Base-by-base conservation (phyloP, 2,797 vertebrate species). In the Salarias fasciatus region DNA sequence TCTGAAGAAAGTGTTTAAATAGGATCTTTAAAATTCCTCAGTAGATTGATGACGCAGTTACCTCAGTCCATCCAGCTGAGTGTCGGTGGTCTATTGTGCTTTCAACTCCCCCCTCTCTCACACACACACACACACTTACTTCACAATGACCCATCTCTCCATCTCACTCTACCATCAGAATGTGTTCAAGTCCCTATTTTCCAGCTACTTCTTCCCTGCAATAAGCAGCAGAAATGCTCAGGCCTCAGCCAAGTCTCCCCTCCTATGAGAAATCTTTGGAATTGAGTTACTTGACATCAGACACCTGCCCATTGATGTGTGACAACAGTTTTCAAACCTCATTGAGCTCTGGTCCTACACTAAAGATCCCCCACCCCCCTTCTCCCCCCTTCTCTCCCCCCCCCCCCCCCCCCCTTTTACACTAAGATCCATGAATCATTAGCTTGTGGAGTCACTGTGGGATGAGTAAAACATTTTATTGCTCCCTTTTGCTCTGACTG, bases 281-380 rank as follows among this genome's bases (percentile, higher is more conserved):
- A 87, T 89, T 86, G 86, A 87, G 88, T 89, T 81, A 83, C 86
- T 85, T 77, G 87, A 91, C 88, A 83, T 86, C 85, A 85, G 74
- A 83, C 85, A 85, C 83, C 84, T 88, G 86, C 73, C 72, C 86
- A 71, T 42, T 77, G 84, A 88, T 72, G 86, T 83, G 86, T 88
- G 81, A 86, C 87, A 90, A 86, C 81, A 84, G 87, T 87, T 89
- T 92, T 92, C 88, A 89, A 80, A 92, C 84, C 88, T 86, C 88
- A 91, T 89, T 90, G 89, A 88, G 86, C 61, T 80, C 72, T 62
- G 75, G 80, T 81, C 79, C 81, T 81, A 77, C 79, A 63, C 84
- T 70, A 45, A 62, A 65, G 72, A 75, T 8, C 5, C 57, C 62
- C 54, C 18, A 8, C 5, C 57, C 62, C 54, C 18, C 54, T 59